Evolutionary conservation across 2,888 invertebrate species (phyloP).

Genomic region (Xestia sexstrigata): DNA sequence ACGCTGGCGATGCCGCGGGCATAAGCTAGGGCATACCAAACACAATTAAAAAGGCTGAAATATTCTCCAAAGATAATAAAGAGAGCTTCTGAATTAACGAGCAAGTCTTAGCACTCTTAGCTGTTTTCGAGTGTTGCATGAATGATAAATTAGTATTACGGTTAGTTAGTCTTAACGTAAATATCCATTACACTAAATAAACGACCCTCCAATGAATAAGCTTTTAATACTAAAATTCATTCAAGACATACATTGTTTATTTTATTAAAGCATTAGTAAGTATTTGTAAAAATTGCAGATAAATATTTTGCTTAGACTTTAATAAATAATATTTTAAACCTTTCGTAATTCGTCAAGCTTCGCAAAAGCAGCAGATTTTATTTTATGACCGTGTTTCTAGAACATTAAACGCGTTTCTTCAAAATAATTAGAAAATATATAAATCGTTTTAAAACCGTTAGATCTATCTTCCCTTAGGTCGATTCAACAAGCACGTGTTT

Average conservation of each 20-base stretch:
- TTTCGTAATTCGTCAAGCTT: not conserved
- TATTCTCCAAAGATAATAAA: slow-evolving; percentile 1
- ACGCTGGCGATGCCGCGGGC: too few relatives aligned
- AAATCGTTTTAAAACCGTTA: too few relatives aligned
- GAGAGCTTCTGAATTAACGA: slow-evolving; percentile 6
- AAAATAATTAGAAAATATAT: too few relatives aligned
- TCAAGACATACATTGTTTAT: not conserved
- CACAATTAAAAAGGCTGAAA: not conserved
- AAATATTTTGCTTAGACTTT: not conserved
- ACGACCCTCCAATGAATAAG: slow-evolving; percentile 18
- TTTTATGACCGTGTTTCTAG: too few relatives aligned
- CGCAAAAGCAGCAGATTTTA: not conserved
- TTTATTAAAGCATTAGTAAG: not conserved
- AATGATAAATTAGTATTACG: slow-evolving; percentile 42
- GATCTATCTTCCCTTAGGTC: too few relatives aligned
- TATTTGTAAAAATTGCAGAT: not conserved
- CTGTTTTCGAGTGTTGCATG: slow-evolving; percentile 14
- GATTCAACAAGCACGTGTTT: too few relatives aligned
- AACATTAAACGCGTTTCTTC: too few relatives aligned
- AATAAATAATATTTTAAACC: slow-evolving; percentile 1
- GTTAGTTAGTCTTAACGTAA: slow-evolving; percentile 26
- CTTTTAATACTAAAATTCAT: slow-evolving; percentile 13
- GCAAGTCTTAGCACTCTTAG: not conserved
- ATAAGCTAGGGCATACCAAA: too few relatives aligned
- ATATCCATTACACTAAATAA: slow-evolving; percentile 47